Evolutionary conservation across 2,113 vertebrate species (phyloP), one percentile per base, ranked within the genome.

Genomic region (Limanda limanda): DNA sequence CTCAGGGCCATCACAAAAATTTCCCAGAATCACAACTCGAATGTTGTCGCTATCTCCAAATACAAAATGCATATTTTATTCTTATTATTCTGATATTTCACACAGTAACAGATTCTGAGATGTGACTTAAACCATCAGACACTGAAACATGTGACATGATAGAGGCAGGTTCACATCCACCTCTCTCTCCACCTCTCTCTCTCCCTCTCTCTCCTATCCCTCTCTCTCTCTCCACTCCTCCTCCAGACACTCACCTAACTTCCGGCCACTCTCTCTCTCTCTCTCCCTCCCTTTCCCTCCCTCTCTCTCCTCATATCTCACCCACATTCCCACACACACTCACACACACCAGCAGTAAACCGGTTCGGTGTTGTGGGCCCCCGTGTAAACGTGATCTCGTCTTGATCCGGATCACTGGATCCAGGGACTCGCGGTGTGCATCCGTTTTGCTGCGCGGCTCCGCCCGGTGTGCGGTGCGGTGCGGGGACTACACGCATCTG

Each of bases 181-280:
- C n/a, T 31, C 31, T 31, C 31, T 31, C 31, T 31, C 31, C 31
- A 1, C 27, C 5, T 1, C 31, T 31, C 35, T 61, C 59, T n/a
- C 60, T 62, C 35, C 40, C 60, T 62, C 35, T 62, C 60, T n/a
- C 59, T 35, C 1, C 65, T 67, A 25, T 45, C 79, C 80, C 48
- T 8, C 18, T n/a, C 48, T 20, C 68, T 42, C 37, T 20, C 68
- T 48, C 37, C 40, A 25, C 74, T 86, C 85, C 85, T 84, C 84
- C 85, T 68, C 48, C 76, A 79, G 56, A 65, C 71, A 68, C 63
- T 64, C 90, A 90, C 86, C 88, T 85, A 88, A 89, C 89, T 91
- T 91, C 91, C 91, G 88, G 86, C 83, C 76, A 17, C 74, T 37
- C 76, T 66, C 74, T 23, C 76, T 18, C 68, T 14, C 62, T 11